Percentiles rank a stretch among this genome's conserved stretches.
phyloP scores from a whole-genome alignment of 2,113 vertebrate species.

The Nicator chloris region DNA sequence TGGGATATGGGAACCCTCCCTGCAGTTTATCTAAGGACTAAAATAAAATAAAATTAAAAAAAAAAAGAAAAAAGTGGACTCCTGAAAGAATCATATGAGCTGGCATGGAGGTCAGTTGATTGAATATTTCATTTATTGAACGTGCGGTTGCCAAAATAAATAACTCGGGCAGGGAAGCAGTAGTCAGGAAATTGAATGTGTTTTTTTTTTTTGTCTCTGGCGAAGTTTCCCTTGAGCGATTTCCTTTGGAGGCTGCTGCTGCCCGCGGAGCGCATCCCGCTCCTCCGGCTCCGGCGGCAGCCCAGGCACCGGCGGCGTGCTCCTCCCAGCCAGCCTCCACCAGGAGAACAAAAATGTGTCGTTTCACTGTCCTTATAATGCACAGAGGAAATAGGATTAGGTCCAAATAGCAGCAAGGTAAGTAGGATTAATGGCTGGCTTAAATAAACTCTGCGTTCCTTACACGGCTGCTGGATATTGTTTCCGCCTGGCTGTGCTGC shows the following conservation, averaged over 20 bases:
- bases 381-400: conserved; percentile 71
- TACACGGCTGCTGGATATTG: conserved; percentile 16
- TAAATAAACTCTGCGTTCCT: conserved; percentile 29
- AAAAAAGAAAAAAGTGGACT: background rate
- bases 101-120: conserved; percentile 5
- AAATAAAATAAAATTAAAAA: background rate
- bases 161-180: conserved; percentile 43
- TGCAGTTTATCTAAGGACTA: conserved; percentile 27
- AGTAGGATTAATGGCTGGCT: conserved; percentile 68
- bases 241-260: conserved; percentile 74
- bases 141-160: conserved; percentile 70
- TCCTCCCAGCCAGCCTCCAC: background rate
- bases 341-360: conserved; percentile 31
- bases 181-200: conserved; percentile 70
- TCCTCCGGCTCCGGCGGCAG: background rate
- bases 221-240: conserved; percentile 79
- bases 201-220: conserved; percentile 59
- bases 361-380: conserved; percentile 46
- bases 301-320: background rate
- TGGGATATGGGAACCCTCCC: background rate
- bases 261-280: background rate
- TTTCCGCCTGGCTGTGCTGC: conserved; percentile 26
- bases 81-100: background rate
- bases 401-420: conserved; percentile 70
- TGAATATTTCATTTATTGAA: conserved; percentile 54